Percentiles rank a stretch among this genome's conserved stretches.
Conservation (phyloP, 2,888 invertebrate species). For the Plebejus melissa region DNA sequence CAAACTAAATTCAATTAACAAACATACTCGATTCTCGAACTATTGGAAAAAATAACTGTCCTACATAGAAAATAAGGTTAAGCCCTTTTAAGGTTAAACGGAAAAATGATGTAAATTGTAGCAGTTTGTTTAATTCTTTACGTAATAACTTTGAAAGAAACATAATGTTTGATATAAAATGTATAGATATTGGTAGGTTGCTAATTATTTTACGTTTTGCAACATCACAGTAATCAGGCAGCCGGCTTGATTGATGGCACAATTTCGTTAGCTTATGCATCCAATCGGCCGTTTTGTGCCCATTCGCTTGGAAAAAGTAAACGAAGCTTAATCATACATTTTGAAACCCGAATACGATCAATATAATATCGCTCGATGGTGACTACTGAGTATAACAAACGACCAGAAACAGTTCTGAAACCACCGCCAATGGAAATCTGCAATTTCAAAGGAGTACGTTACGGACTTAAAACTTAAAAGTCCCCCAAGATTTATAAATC, state of each 20-base stretch:
- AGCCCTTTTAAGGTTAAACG: neutral
- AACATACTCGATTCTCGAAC: neutral
- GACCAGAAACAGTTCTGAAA: too few relatives aligned
- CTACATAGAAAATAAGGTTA: conserved; percentile 2
- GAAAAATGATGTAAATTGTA: neutral
- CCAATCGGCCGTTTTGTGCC: conserved; percentile 1
- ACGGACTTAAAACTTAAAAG: too few relatives aligned
- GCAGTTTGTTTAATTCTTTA: neutral
- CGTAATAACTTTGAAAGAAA: neutral
- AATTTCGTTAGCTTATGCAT: neutral
- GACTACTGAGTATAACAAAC: neutral
- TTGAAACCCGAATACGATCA: neutral
- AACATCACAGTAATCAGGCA: conserved; percentile 5
- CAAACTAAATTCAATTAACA: neutral
- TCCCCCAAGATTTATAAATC: too few relatives aligned
- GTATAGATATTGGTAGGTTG: neutral
- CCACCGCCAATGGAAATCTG: too few relatives aligned
- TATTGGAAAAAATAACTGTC: neutral
- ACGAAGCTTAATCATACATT: conserved; percentile 1
- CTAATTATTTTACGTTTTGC: conserved; percentile 9
- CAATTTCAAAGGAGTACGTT: too few relatives aligned
- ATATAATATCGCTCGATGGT: neutral
- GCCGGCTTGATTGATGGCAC: neutral
- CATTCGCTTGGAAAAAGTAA: neutral
- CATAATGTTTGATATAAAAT: neutral